Conservation (phyloP, 2,113 vertebrate species). For the Shinisaurus crocodilurus region DNA sequence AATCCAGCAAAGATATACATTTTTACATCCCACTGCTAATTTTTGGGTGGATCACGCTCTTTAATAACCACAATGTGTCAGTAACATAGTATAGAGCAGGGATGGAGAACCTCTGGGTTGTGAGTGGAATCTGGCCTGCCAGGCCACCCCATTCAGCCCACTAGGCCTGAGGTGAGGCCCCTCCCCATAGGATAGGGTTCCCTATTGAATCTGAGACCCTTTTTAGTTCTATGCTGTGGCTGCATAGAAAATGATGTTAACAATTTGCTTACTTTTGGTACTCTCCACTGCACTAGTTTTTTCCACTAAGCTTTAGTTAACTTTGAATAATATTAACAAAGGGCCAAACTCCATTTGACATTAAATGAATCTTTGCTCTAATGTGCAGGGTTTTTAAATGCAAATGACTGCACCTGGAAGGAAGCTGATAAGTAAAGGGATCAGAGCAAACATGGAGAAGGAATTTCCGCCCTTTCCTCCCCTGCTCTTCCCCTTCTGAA, state of each 20-base stretch:
- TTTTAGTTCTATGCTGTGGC: neutral
- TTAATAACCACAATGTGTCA: neutral
- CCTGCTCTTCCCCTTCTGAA: neutral
- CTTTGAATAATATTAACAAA: neutral
- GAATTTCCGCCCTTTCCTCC: neutral
- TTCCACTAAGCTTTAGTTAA: neutral
- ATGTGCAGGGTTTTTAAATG: neutral
- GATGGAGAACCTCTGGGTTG: neutral
- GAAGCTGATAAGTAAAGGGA: neutral
- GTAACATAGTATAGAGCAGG: neutral
- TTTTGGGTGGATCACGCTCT: neutral
- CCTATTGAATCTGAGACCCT: neutral
- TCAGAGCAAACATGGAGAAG: neutral
- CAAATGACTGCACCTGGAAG: neutral
- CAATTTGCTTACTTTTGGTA: neutral
- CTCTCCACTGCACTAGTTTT: neutral
- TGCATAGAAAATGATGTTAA: neutral
- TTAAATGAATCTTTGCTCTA: neutral
- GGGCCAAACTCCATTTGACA: too few species aligned
- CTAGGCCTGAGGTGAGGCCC: neutral
- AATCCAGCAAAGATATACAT: neutral
- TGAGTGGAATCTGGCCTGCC: too few species aligned
- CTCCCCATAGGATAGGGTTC: too few species aligned
- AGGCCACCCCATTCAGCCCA: too few species aligned
- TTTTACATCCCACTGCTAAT: neutral